Conservation (phyloP, 2,797 vertebrate genomes). For the Halcyon smyrnensis region DNA sequence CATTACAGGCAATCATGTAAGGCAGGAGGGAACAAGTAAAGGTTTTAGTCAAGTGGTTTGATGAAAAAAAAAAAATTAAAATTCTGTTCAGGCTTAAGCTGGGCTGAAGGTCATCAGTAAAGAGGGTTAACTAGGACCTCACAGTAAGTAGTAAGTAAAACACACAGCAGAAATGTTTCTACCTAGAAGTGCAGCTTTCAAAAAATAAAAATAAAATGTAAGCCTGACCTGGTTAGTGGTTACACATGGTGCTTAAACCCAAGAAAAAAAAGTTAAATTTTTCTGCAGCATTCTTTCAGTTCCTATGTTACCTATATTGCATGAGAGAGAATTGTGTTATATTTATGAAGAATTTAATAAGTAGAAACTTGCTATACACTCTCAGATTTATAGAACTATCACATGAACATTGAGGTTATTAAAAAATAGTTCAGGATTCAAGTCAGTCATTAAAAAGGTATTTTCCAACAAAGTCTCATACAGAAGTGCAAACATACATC, state of each 20-base stretch:
- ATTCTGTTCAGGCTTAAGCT: neutral
- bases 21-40: neutral
- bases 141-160: neutral
- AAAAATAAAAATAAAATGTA: neutral
- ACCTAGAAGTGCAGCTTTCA: neutral
- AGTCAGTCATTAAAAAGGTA: slow-evolving; percentile 63
- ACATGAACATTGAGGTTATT: slow-evolving; percentile 12
- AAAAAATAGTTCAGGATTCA: slow-evolving; percentile 41
- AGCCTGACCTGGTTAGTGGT: neutral
- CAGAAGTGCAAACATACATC: slow-evolving; percentile 48
- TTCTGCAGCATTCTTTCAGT: neutral
- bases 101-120: neutral
- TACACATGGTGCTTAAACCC: neutral
- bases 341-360: slow-evolving; percentile 32
- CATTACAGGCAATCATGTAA: neutral
- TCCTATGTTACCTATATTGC: neutral
- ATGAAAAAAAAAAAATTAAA: neutral
- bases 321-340: neutral
- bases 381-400: slow-evolving; percentile 6
- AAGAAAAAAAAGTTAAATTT: neutral
- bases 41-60: neutral
- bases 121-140: neutral
- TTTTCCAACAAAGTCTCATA: slow-evolving; percentile 60
- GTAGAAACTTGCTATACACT: slow-evolving; percentile 1
- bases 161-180: neutral